phyloP scores from a whole-genome alignment of 2,888 invertebrate genomes.

The Nowickia ferox region DNA sequence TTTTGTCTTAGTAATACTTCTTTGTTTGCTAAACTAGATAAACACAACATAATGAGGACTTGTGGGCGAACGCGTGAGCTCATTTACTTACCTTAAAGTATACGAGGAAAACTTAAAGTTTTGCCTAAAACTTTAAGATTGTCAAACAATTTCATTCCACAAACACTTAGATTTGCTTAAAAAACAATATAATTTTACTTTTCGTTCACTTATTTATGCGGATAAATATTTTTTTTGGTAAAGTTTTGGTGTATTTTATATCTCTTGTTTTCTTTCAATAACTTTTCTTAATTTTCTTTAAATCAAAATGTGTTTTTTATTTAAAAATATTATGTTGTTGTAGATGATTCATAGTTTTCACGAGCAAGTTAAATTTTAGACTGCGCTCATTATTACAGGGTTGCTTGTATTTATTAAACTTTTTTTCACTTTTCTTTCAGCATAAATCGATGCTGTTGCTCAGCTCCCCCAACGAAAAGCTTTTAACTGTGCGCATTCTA shows the following conservation, averaged over 20 bases:
- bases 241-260: neutral
- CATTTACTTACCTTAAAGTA: conserved; percentile 48
- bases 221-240: neutral
- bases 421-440: conserved; percentile 28
- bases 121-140: neutral
- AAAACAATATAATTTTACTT: neutral
- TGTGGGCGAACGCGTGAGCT: neutral
- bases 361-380: conserved; percentile 61
- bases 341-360: conserved; percentile 56
- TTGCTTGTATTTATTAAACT: conserved; percentile 68
- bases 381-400: conserved; percentile 65
- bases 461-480: conserved; percentile 27
- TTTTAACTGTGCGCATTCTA: conserved; percentile 52
- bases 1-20: neutral
- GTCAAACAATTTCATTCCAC: conserved; percentile 1
- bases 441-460: conserved; percentile 50
- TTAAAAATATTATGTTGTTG: conserved; percentile 11
- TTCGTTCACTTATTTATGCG: neutral
- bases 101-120: neutral
- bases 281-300: neutral
- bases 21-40: neutral
- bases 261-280: neutral
- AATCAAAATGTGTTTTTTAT: conserved; percentile 1
- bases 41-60: neutral
- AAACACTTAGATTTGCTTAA: neutral